These are phyloP conservation scores for Rhinatrema bivittatum DNA, from an alignment of 2,797 vertebrate species.

Conservation along the genomic window DNA sequence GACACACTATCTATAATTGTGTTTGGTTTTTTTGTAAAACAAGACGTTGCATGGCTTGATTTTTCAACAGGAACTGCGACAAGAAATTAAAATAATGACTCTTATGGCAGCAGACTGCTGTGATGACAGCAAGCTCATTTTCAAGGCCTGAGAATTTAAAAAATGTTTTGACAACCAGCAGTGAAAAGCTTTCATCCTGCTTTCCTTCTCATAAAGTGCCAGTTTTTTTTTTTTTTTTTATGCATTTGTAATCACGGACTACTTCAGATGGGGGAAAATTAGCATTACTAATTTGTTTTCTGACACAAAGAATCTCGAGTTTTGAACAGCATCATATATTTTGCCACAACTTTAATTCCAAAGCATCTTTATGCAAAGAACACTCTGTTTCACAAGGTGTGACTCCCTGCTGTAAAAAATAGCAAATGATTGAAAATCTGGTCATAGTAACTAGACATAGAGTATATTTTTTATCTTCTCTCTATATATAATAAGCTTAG, in stretches of 20 bases:
- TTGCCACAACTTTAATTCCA: no score
- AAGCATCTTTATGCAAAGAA: no score
- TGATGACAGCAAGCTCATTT: slow-evolving; percentile 53
- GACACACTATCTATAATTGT: slow-evolving; percentile 19
- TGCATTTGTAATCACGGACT: slow-evolving; percentile 22
- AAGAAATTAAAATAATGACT: slow-evolving; percentile 51
- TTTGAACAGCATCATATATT: no score
- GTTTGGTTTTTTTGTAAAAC: slow-evolving; percentile 44
- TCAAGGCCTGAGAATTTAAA: slow-evolving; percentile 35
- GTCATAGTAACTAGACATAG: no score
- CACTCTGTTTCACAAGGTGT: no score
- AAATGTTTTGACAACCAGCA: slow-evolving; percentile 56
- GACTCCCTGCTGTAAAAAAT: no score
- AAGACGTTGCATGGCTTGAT: slow-evolving; percentile 25
- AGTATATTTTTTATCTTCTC: no score
- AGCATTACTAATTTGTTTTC: slow-evolving; percentile 37
- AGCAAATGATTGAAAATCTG: no score
- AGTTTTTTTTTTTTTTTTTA: slow-evolving; percentile 18
- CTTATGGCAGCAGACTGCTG: slow-evolving; percentile 38
- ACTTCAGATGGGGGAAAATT: slow-evolving; percentile 30
- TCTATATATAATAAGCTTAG: no score
- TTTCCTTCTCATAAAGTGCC: slow-evolving; percentile 27
- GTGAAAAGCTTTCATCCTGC: slow-evolving; percentile 46
- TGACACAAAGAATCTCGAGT: slow-evolving; percentile 15
- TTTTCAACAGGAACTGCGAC: slow-evolving; percentile 31